These are phyloP conservation scores for Vanessa cardui DNA, from an alignment of 2,888 invertebrate species.

Conservation along the genomic window DNA sequence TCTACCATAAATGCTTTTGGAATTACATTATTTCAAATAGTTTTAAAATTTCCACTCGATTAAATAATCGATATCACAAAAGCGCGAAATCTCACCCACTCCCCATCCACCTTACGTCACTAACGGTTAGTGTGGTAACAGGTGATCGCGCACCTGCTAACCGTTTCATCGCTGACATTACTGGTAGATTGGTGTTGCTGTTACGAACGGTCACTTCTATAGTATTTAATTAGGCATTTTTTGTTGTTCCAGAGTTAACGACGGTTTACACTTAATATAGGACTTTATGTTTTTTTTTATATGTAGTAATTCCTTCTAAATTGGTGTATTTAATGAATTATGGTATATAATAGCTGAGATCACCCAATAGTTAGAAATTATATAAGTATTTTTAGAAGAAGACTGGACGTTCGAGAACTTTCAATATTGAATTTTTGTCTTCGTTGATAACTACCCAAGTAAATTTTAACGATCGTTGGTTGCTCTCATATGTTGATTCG, in stretches of 20 bases:
- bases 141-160: constrained; percentile 78
- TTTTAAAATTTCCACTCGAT: not conserved
- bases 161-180: constrained; percentile 52
- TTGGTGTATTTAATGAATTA: too few species aligned
- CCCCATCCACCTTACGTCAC: constrained; percentile 49
- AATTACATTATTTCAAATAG: too few species aligned
- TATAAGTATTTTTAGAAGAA: too few species aligned
- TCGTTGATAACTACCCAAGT: too few species aligned
- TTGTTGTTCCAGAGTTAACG: constrained; percentile 8
- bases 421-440: too few species aligned
- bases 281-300: not conserved
- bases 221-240: constrained; percentile 19
- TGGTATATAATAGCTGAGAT: too few species aligned
- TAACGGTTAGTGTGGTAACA: constrained; percentile 73
- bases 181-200: constrained; percentile 44
- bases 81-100: constrained; percentile 30
- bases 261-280: not conserved
- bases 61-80: constrained; percentile 17
- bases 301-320: too few species aligned
- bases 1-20: too few species aligned
- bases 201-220: constrained; percentile 56
- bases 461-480: too few species aligned
- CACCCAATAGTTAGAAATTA: too few species aligned
- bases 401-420: too few species aligned
- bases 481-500: too few species aligned